Percentiles rank a stretch among this genome's conserved stretches.
Evolutionary conservation across 2,888 invertebrate species (phyloP).

Genomic region (Cheilosia grossa): DNA sequence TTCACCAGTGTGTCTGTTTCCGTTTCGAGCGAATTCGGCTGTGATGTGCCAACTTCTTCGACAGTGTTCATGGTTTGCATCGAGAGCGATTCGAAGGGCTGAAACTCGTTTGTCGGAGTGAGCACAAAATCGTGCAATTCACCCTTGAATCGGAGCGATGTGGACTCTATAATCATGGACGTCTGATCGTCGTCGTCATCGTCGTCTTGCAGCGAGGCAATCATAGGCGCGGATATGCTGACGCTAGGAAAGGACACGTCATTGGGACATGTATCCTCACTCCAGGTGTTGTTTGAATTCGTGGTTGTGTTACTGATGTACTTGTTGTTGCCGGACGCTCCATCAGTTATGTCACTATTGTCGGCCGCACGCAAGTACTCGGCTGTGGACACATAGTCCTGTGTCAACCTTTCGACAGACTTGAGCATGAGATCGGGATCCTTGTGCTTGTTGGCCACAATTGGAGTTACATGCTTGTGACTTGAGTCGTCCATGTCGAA

Average conservation of each 20-base stretch:
- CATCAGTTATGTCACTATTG: conserved; percentile 71
- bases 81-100: conserved; percentile 68
- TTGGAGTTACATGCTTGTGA: conserved; percentile 35
- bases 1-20: conserved; percentile 79
- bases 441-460: conserved; percentile 82
- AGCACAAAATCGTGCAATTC: conserved; percentile 79
- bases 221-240: conserved; percentile 89
- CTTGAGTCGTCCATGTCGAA: conserved; percentile 84
- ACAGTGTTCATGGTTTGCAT: conserved; percentile 63
- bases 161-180: conserved; percentile 60
- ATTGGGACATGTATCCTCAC: conserved; percentile 90
- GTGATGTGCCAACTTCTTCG: conserved; percentile 72
- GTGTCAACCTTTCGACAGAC: conserved; percentile 87
- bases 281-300: conserved; percentile 88
- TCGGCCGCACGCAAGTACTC: conserved; percentile 85
- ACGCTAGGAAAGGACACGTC: conserved; percentile 92
- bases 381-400: conserved; percentile 87
- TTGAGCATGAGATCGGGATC: conserved; percentile 89
- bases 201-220: conserved; percentile 88
- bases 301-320: conserved; percentile 78
- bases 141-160: conserved; percentile 46
- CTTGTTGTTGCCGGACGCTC: conserved; percentile 37
- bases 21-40: conserved; percentile 79
- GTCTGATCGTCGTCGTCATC: conserved; percentile 78
- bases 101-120: conserved; percentile 80